Base-by-base conservation (phyloP, 2,888 invertebrate species). In the Seladonia tumulorum region DNA sequence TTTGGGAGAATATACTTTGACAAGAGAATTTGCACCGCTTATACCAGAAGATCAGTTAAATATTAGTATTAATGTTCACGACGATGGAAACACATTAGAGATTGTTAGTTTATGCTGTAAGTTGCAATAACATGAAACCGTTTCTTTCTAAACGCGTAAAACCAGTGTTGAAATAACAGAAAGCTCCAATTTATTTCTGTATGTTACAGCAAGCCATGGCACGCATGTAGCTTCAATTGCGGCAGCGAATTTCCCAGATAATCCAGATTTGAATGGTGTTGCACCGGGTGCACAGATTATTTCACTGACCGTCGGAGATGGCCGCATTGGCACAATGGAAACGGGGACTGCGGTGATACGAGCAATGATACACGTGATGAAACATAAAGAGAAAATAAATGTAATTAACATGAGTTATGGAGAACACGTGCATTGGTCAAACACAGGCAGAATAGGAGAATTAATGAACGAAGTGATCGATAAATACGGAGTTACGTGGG, bases 361-460 rank as follows among this genome's bases (percentile, higher is more conserved):
- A 87, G 99, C 99, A 14, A 99, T 99, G 96, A 97, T 98, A 90
- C 97, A 97, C 95, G 96, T 98, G 60, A 98, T 98, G 97, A 94
- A 95, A 79, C 94, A 94, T 57, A 93, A 94, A 81, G 97, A 97
- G 92, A 96, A 96, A 91, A 96, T 98, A 76, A 98, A 99, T 94
- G 97, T 99, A 0, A 98, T 99, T 90, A 99, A 99, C 95, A 99
- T 99, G 98, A 99, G 99, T 93, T 99, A 99, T 92, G 99, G 99
- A 0, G 99, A 99, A 95, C 98, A 98, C 92, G 97, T 98, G 0
- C 98, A 98, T 95, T 99, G 98, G 98, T 97, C 98, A 4, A 97
- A 98, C 95, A 95, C 97, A 12, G 99, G 99, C 18, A 97, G 99
- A 78, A 96, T 99, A 83, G 98, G 98, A 72, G 97, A 98, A 87